Evolutionary conservation across 2,797 vertebrate species (phyloP), one percentile per base, ranked within the genome.

Genomic region (Ctenosaura bakeri): DNA sequence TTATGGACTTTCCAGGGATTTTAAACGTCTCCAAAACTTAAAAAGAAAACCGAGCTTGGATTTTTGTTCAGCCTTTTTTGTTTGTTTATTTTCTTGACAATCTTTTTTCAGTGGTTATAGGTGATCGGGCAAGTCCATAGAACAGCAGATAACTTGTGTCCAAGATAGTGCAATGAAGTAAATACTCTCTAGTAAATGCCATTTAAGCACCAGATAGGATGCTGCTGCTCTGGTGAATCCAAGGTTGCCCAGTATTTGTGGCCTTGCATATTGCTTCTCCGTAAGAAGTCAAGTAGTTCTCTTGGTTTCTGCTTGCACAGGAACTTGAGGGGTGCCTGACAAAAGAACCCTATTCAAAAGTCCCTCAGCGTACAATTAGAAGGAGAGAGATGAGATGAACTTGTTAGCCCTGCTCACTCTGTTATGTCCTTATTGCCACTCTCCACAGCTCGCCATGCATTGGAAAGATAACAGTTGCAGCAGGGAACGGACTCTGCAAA

Each of bases 171-270:
- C 66, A 62, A 62, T 18, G 59, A 62, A 62, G 59, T 18, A 22
- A 62, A 22, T 62, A 62, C 5, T 22, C 59, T 62, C 18, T 62
- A 22, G 59, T 5, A 62, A 62, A 16, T 16, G 56, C 56, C 14
- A 18, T 35, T 56, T 59, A 59, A 59, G 35, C 35, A 73, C 73
- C 35, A 69, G 42, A 26, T 83, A 46, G 50, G 14, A 35, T 83
- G 24, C 26, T 66, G 26, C 46, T 89, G 59, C 73, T 89, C 38
- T 76, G 38, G 66, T 77, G 74, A 77, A 85, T 84, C 5, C 54
- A 79, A 20, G 2, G 16, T 20, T 50, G 24, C 50, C 56, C 38
- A 29, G 26, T 32, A 14, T n/a, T 66, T 6, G 24, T 77, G 35
- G 46, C 24, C n/a, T 64, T 71, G 10, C 56, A 59, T 59, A 59